phyloP scores from a whole-genome alignment of 1,140 invertebrate genomes.

The Lepidurus arcticus region DNA sequence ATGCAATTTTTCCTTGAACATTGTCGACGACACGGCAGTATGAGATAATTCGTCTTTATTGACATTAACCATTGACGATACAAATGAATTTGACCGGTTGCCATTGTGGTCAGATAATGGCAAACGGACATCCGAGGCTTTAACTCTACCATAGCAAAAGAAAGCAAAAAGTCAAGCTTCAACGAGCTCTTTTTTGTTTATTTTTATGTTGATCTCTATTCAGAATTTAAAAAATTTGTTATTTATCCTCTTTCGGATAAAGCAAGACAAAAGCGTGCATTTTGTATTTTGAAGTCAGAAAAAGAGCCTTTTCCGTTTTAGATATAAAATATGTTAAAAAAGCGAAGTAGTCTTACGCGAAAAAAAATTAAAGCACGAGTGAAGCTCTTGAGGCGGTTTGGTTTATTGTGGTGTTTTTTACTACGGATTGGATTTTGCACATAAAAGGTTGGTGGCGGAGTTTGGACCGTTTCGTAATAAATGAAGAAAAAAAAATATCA shows the following conservation, averaged over 20 bases:
- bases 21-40: background rate
- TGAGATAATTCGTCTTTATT: background rate
- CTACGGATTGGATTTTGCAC: constrained; percentile 8
- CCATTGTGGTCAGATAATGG: background rate
- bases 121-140: constrained; percentile 12
- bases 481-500: background rate
- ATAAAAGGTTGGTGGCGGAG: constrained; percentile 12
- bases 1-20: background rate
- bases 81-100: background rate
- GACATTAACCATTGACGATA: background rate
- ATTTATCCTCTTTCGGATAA: background rate
- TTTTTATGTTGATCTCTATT: constrained; percentile 22
- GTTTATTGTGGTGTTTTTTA: constrained; percentile 4
- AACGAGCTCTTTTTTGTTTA: constrained; percentile 3
- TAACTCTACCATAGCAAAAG: constrained; percentile 11
- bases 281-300: background rate
- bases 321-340: constrained; percentile 3
- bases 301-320: background rate
- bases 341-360: background rate
- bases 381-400: background rate
- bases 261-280: background rate
- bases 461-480: background rate
- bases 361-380: background rate
- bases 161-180: constrained; percentile 7
- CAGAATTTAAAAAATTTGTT: constrained; percentile 6